phyloP scores from a whole-genome alignment of 2,888 invertebrate genomes.

The Phortica okadai region DNA sequence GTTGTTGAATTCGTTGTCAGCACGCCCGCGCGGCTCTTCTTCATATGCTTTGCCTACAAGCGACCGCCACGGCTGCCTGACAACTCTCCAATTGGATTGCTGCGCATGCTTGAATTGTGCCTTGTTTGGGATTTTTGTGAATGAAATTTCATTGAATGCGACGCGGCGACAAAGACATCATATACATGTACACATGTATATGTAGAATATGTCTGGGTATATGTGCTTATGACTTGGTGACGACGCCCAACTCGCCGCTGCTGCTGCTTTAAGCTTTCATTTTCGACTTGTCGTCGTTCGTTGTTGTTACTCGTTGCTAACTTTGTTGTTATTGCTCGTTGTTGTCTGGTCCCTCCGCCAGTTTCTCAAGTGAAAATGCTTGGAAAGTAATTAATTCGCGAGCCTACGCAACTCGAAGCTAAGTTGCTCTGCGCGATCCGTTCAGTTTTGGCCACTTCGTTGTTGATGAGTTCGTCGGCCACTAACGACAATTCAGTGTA shows the following conservation, averaged over 20 bases:
- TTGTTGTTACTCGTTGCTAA: slow-evolving; percentile 21
- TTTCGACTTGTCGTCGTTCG: neutral
- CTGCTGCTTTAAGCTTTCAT: slow-evolving; percentile 36
- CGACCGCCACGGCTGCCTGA: slow-evolving; percentile 31
- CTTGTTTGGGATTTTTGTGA: slow-evolving; percentile 67
- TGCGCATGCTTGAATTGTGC: slow-evolving; percentile 72
- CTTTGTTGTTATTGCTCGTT: slow-evolving; percentile 38
- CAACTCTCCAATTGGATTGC: slow-evolving; percentile 42
- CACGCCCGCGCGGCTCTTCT: slow-evolving; percentile 26
- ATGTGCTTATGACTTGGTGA: slow-evolving; percentile 26
- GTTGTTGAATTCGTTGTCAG: slow-evolving; percentile 4
- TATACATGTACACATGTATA: neutral
- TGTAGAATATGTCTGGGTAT: neutral
- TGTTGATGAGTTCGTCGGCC: slow-evolving; percentile 7
- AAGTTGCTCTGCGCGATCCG: neutral
- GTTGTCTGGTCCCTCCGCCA: slow-evolving; percentile 32
- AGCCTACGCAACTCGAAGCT: slow-evolving; percentile 24
- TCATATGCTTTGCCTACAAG: slow-evolving; percentile 32
- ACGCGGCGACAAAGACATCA: slow-evolving; percentile 43
- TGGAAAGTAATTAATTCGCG: slow-evolving; percentile 31
- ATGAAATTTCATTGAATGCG: slow-evolving; percentile 69
- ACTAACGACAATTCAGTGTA: slow-evolving; percentile 9
- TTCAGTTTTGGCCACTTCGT: slow-evolving; percentile 3
- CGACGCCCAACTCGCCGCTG: slow-evolving; percentile 27
- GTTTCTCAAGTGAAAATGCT: slow-evolving; percentile 33